Conservation (phyloP, 2,888 invertebrate species). For the Synanthedon tipuliformis region DNA sequence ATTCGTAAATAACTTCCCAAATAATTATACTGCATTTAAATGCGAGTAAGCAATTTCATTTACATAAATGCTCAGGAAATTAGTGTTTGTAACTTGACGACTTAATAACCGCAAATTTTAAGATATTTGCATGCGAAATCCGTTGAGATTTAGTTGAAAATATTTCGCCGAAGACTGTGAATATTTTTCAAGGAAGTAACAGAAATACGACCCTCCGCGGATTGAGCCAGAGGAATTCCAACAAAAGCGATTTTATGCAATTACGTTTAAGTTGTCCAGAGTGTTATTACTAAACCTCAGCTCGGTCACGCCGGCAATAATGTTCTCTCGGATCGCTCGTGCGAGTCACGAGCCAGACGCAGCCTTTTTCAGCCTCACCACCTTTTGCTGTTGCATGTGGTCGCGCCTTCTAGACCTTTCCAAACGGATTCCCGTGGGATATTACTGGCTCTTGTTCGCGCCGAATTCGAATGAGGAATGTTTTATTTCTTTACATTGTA, state of each 20-base stretch:
- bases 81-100: neutral
- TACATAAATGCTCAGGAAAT: neutral
- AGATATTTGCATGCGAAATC: neutral
- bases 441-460: neutral
- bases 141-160: neutral
- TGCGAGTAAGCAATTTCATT: neutral
- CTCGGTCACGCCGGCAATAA: constrained; percentile 34
- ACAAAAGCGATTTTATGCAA: constrained; percentile 64
- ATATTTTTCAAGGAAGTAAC: constrained; percentile 40
- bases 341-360: constrained; percentile 48
- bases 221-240: constrained; percentile 57
- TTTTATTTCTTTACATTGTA: too few species aligned
- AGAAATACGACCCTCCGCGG: constrained; percentile 38
- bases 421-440: neutral
- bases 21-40: too few species aligned
- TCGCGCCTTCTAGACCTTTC: neutral
- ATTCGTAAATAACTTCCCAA: too few species aligned
- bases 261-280: constrained; percentile 54
- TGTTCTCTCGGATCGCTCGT: constrained; percentile 18
- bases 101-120: neutral
- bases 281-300: constrained; percentile 57
- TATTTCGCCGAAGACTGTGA: constrained; percentile 18
- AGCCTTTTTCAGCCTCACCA: constrained; percentile 16
- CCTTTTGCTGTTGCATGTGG: constrained; percentile 3
- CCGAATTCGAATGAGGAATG: too few species aligned